Percentiles rank a stretch among this genome's conserved stretches.
Evolutionary conservation across 2,888 invertebrate species (phyloP).

Genomic region (Clivina fossor): DNA sequence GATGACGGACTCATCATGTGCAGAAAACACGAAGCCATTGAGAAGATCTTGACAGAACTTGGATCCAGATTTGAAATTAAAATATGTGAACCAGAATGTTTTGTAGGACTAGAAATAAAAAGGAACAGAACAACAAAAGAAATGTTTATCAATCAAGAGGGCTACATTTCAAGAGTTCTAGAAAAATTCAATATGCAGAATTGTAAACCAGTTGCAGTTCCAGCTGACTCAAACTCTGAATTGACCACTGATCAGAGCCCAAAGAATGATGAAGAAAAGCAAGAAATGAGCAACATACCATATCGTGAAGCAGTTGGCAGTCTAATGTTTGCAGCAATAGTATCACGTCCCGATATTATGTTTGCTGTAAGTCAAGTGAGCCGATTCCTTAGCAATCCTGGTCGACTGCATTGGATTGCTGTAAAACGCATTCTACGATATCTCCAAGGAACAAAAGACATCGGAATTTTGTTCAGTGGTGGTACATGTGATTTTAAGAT

Average conservation of each 20-base stretch:
- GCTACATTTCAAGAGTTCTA: constrained; percentile 26
- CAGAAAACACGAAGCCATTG: not conserved
- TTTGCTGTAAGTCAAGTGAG: constrained; percentile 39
- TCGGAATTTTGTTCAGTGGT: constrained; percentile 27
- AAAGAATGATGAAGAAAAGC: not conserved
- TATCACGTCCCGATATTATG: constrained; percentile 40
- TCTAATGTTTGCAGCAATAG: constrained; percentile 38
- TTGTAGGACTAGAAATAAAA: constrained; percentile 35
- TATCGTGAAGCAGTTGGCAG: constrained; percentile 41
- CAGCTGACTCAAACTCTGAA: constrained; percentile 32
- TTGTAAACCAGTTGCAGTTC: constrained; percentile 15
- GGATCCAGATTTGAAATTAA: constrained; percentile 8
- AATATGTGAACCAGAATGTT: constrained; percentile 3
- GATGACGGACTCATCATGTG: constrained; percentile 17
- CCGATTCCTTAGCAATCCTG: constrained; percentile 31
- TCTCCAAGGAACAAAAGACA: constrained; percentile 37
- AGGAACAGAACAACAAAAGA: too few species aligned
- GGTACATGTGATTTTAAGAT: constrained; percentile 14
- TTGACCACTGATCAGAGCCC: constrained; percentile 5
- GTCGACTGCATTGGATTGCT: constrained; percentile 2
- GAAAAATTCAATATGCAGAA: constrained; percentile 29
- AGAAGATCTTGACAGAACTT: not conserved
- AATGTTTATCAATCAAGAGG: too few species aligned
- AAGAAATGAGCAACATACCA: constrained; percentile 25
- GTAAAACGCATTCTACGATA: constrained; percentile 38